Base-by-base conservation (phyloP, 2,888 invertebrate genomes). In the Monochamus alternatus region DNA sequence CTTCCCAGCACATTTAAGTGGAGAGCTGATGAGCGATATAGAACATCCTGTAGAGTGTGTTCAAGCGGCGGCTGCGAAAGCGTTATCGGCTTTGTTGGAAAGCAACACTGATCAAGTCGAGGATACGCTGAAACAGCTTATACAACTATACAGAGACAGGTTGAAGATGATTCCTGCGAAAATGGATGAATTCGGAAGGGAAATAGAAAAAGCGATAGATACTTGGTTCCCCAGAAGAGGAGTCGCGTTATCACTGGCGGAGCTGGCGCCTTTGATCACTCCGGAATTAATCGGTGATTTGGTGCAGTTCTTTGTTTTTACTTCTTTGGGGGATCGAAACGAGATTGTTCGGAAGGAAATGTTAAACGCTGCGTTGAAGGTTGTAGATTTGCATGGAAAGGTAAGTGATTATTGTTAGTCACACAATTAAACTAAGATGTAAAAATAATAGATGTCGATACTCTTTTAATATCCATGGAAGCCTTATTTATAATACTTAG, bases 361-460 rank as follows among this genome's bases (percentile, higher is more conserved):
- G 98, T 91, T 98, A 74, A 94, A 94, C 79, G 97, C 98, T 12
- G 98, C 98, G n/a, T 92, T 98, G 81, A 95, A 95, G 66, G 93
- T 96, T 76, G 96, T 99, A 3, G 96, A 98, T 87, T 90, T 95
- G 72, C 98, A 99, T 89, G 99, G 99, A 44, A 97, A 97, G 91
- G 95, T 94, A 80, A 65, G 75, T 4, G n/a, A 30, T 22, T 14
- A 22, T 10, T 38, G 30, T 5, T 9, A 52, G 32, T 58, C 47
- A 10, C 62, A 60, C 22, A 22, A 22, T 22, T 1, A 22, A 1
- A 22, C 22, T 22, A 22, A 22, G 22, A 22, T 1, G 22, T 22
- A 22, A 22, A 22, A 22, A 22, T 22, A 22, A 22, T 22, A 22
- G 22, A 22, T 22, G 22, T 0, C 22, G 22, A 22, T 22, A 22